Evolutionary conservation across 2,888 invertebrate species (phyloP).

Genomic region (Morpho achilles): DNA sequence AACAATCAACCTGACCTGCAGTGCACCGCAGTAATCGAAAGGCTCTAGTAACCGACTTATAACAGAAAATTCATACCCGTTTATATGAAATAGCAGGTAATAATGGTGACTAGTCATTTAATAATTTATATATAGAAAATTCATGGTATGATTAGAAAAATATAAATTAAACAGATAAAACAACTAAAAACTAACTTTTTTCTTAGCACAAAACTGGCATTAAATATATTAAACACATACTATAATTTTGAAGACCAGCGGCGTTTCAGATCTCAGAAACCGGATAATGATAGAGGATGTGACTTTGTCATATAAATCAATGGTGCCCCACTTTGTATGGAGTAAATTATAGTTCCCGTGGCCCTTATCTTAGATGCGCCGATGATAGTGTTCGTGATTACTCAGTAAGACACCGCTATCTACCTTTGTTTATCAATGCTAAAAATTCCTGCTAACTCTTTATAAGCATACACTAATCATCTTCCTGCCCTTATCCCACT

Average conservation of each 20-base stretch:
- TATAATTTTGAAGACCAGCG: slow-evolving; percentile 4
- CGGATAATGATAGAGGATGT: slow-evolving; percentile 25
- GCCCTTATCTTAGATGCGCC: slow-evolving; percentile 60
- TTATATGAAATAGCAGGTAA: too few relatives aligned
- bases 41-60: too few relatives aligned
- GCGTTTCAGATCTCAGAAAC: slow-evolving; percentile 8
- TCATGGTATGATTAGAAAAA: too few relatives aligned
- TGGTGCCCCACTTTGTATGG: slow-evolving; percentile 47
- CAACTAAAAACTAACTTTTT: too few relatives aligned
- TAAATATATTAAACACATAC: slow-evolving; percentile 1
- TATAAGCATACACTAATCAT: too few relatives aligned
- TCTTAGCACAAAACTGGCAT: not conserved
- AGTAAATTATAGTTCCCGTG: slow-evolving; percentile 64
- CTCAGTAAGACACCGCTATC: slow-evolving; percentile 11
- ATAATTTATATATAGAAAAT: too few relatives aligned
- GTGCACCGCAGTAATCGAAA: too few relatives aligned
- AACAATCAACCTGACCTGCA: too few relatives aligned
- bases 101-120: too few relatives aligned
- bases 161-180: too few relatives aligned
- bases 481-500: too few relatives aligned
- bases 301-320: slow-evolving; percentile 61
- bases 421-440: slow-evolving; percentile 3
- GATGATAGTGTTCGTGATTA: slow-evolving; percentile 31
- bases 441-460: not conserved
- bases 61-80: too few relatives aligned